Evolutionary conservation across 2,888 invertebrate genomes (phyloP), one percentile per base, ranked within the genome.

Genomic region (Drosophila emarginata): DNA sequence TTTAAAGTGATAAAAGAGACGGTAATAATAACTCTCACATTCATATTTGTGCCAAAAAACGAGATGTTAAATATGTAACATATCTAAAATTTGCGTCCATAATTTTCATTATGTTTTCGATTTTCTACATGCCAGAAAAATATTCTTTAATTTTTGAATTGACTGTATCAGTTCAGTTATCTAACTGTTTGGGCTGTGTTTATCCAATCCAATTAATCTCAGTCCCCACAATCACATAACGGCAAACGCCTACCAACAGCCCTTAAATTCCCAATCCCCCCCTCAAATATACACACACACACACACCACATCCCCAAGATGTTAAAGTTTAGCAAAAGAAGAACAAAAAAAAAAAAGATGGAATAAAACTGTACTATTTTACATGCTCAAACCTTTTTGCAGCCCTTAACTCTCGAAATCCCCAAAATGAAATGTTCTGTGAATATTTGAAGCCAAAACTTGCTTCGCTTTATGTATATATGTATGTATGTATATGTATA

Each of bases 381-480:
- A 82, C 87, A 86, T 57, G 87, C 82, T 82, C 82, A 86, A 82
- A 82, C 82, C 82, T 82, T 82, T 72, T 61, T 39, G 59, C 40
- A 71, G 72, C 60, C 72, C 72, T 59, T 56, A 67, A 66, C 61
- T 68, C 71, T 80, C 86, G 82, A 82, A 68, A 83, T 76, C 78
- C 75, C 67, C 53, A 54, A 45, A 69, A 67, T 15, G 45, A 45
- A 45, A 45, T 45, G 40, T 45, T 45, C 40, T 45, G 40, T 45
- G 45, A 45, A 45, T 64, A 65, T 60, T 72, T 67, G 66, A 74
- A 76, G 74, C 61, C 65, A 57, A 70, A 67, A 64, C 74, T 78
- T 68, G 26, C 50, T 62, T 60, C n/a, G n/a, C 66, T 66, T 68
- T 75, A 63, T 63, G 15, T 23, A 21, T 64, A 45, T 54, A 59